phyloP scores from a whole-genome alignment of 1,140 invertebrate species.

The Pseudomyrmex concolor region DNA sequence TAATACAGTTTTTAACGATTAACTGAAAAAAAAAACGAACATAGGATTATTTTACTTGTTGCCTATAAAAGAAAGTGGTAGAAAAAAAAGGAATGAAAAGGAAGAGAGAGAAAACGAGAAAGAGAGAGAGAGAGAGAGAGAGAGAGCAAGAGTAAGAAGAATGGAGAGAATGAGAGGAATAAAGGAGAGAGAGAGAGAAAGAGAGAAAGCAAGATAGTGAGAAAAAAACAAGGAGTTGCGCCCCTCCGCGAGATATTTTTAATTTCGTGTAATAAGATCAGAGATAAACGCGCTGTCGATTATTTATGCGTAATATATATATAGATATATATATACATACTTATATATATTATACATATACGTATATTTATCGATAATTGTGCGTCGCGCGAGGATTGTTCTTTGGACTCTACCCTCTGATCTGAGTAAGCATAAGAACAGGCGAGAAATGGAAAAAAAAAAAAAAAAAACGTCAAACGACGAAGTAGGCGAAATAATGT shows the following conservation, averaged over 20 bases:
- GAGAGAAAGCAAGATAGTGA: slow-evolving; percentile 7
- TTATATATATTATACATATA: slow-evolving; percentile 74
- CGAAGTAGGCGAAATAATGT: slow-evolving; percentile 40
- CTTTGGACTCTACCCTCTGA: slow-evolving; percentile 81
- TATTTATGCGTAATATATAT: slow-evolving; percentile 81
- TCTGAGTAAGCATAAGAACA: slow-evolving; percentile 29
- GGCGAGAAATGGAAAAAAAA: neutral
- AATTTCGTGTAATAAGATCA: slow-evolving; percentile 79
- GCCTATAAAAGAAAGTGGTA: slow-evolving; percentile 5
- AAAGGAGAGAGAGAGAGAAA: neutral
- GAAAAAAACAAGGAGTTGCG: slow-evolving; percentile 34
- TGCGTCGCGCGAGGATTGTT: slow-evolving; percentile 81
- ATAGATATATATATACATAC: slow-evolving; percentile 70
- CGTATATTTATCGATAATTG: slow-evolving; percentile 82
- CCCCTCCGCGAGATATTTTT: slow-evolving; percentile 75
- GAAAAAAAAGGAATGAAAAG: no score
- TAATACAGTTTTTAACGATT: slow-evolving; percentile 73
- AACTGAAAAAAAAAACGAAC: slow-evolving; percentile 26
- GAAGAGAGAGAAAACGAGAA: neutral
- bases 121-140: slow-evolving; percentile 27
- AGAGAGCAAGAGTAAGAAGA: slow-evolving; percentile 5
- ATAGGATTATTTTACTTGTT: slow-evolving; percentile 75
- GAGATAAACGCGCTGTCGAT: slow-evolving; percentile 79
- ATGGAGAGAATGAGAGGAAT: slow-evolving; percentile 5
- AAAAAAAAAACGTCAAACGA: slow-evolving; percentile 7